These are phyloP conservation scores for Drosophila acutilabella DNA, from an alignment of 2,888 invertebrate species.

Conservation along the genomic window DNA sequence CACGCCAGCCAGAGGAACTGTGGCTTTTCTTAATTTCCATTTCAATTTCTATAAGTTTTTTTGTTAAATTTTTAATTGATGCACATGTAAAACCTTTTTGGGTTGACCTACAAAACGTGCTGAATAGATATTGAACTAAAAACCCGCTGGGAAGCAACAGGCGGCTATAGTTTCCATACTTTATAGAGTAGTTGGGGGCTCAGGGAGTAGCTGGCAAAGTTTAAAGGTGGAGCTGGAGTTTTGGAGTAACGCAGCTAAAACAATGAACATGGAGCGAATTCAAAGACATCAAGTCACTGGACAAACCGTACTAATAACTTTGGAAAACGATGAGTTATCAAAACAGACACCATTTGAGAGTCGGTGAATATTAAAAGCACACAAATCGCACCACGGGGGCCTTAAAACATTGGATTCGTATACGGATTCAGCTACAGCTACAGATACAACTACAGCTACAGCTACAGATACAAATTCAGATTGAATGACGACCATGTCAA, in stretches of 20 bases:
- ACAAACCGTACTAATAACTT: slow-evolving; percentile 68
- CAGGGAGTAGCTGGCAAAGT: not conserved
- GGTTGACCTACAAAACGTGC: slow-evolving; percentile 66
- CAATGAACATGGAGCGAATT: slow-evolving; percentile 54
- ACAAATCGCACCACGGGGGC: slow-evolving; percentile 75
- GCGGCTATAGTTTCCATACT: slow-evolving; percentile 46
- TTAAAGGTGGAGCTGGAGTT: not conserved
- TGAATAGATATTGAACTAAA: slow-evolving; percentile 53
- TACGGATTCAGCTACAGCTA: not conserved
- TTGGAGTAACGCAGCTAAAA: slow-evolving; percentile 35
- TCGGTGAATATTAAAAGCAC: slow-evolving; percentile 79
- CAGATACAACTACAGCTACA: slow-evolving; percentile 12
- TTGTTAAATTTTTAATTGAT: slow-evolving; percentile 60
- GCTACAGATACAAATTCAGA: slow-evolving; percentile 19
- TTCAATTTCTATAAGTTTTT: not conserved
- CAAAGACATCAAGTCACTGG: slow-evolving; percentile 41
- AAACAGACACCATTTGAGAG: slow-evolving; percentile 51
- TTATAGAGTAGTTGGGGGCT: not conserved
- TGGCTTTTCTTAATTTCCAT: slow-evolving; percentile 25
- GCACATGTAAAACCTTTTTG: slow-evolving; percentile 57
- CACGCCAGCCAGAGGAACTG: slow-evolving; percentile 15
- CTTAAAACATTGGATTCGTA: slow-evolving; percentile 44
- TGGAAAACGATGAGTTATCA: slow-evolving; percentile 78
- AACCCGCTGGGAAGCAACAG: slow-evolving; percentile 72
- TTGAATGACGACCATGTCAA: slow-evolving; percentile 59